Conservation (phyloP, 2,888 invertebrate genomes). For the Agrotis clavis region DNA sequence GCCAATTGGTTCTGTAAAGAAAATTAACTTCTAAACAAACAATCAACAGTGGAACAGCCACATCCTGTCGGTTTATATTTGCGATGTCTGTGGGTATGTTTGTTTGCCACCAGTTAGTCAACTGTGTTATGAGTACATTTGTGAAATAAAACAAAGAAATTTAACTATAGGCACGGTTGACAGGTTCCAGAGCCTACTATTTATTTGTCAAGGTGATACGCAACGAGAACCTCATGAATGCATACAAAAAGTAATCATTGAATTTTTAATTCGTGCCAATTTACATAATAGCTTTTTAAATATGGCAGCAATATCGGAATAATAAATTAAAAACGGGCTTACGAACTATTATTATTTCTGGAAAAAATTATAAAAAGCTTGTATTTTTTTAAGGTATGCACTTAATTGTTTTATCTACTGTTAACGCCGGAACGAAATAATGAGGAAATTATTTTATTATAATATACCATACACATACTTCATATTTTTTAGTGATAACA, state of each 20-base stretch:
- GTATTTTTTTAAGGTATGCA: background rate
- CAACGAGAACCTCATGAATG: conserved; percentile 33
- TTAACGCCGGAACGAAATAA: background rate
- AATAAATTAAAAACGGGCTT: background rate
- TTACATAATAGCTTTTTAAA: conserved; percentile 48
- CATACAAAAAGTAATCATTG: conserved; percentile 40
- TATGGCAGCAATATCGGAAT: conserved; percentile 4
- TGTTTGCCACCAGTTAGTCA: conserved; percentile 48
- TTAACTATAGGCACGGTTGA: conserved; percentile 47
- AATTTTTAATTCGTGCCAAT: conserved; percentile 40
- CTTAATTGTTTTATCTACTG: background rate
- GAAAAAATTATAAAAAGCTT: background rate
- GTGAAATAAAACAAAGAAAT: conserved; percentile 38
- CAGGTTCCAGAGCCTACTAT: conserved; percentile 40
- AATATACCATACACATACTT: no score
- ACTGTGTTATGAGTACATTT: conserved; percentile 32
- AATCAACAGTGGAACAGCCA: conserved; percentile 50
- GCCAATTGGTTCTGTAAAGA: conserved; percentile 52
- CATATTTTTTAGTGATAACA: background rate
- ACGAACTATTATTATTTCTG: background rate
- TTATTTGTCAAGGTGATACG: conserved; percentile 57
- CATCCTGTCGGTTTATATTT: conserved; percentile 56
- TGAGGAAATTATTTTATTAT: background rate
- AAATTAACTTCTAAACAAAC: conserved; percentile 58
- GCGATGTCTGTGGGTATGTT: conserved; percentile 47